A percentile compares a stretch with the other conserved stretches of the same genome.
Conservation (phyloP, 2,113 vertebrate species). For the Osmerus mordax region DNA sequence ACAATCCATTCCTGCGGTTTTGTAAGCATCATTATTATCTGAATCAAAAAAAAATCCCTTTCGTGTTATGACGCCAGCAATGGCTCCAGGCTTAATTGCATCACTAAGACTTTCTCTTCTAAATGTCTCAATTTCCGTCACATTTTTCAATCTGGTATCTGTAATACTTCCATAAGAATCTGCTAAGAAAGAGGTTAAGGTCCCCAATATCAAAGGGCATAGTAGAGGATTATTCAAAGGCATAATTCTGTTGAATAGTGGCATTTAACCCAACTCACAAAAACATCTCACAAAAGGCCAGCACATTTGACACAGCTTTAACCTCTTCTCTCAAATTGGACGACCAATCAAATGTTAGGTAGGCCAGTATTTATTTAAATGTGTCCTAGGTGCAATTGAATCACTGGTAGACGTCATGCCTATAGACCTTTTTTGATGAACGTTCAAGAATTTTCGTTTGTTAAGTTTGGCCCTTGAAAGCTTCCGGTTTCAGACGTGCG, state of each 20-base stretch:
- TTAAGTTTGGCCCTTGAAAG: too few relatives aligned
- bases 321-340: too few relatives aligned
- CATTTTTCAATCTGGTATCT: background rate
- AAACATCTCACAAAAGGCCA: background rate
- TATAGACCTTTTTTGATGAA: too few relatives aligned
- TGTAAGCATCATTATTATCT: background rate
- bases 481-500: too few relatives aligned
- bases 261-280: background rate
- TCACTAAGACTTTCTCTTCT: background rate
- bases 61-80: background rate
- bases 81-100: background rate
- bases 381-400: too few relatives aligned
- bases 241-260: conserved; percentile 6
- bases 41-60: conserved; percentile 23
- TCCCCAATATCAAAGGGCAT: conserved; percentile 1
- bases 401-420: too few relatives aligned
- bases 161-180: background rate
- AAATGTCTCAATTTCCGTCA: background rate
- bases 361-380: too few relatives aligned
- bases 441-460: too few relatives aligned
- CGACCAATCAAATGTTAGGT: too few relatives aligned
- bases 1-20: conserved; percentile 10
- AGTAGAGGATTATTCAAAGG: background rate
- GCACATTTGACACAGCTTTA: too few relatives aligned
- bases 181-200: background rate